Base-by-base conservation (phyloP, 2,888 invertebrate species). In the Chydorus sphaericus region DNA sequence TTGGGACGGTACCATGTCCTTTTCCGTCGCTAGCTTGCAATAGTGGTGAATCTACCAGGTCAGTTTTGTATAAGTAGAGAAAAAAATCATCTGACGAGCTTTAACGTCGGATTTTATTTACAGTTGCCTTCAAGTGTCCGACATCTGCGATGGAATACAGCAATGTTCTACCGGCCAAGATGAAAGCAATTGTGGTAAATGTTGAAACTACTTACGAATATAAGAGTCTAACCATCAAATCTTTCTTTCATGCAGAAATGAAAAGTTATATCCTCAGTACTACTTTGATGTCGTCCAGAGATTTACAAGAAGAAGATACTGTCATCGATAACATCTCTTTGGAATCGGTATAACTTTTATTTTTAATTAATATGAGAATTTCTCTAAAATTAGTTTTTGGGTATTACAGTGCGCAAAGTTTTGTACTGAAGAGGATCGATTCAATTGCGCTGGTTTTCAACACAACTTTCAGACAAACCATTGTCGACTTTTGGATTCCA, bases 381-480 rank as follows among this genome's bases (percentile, higher is more conserved):
- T 37, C 6, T 20, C 5, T 16, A 23, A 8, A 36, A 4, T 33
- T 52, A 10, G 8, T 20, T 36, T 4, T 16, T 28, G 6, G 33
- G 7, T n/a, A n/a, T n/a, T n/a, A n/a, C n/a, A 52, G 52, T 52
- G 52, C 36, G 52, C 52, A 3, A 52, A 48, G 18, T 26, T 55
- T 23, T 55, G 55, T 36, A 20, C n/a, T 5, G 33, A 48, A n/a
- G 16, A 48, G 10, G 28, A 33, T 10, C 5, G 36, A 14, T 55
- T 55, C 36, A 16, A 23, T 11, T 55, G 55, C n/a, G 36, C 49
- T 8, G 55, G 48, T 18, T 36, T 55, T 11, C 55, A 48, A 8
- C 55, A 55, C 55, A 48, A 55, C 26, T 31, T 55, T 16, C 48
- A 55, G 49, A 36, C 31, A 6, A 48, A 55, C 28, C 28, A 55